phyloP scores from a whole-genome alignment of 2,888 invertebrate species.

The Andrena flavipes region DNA sequence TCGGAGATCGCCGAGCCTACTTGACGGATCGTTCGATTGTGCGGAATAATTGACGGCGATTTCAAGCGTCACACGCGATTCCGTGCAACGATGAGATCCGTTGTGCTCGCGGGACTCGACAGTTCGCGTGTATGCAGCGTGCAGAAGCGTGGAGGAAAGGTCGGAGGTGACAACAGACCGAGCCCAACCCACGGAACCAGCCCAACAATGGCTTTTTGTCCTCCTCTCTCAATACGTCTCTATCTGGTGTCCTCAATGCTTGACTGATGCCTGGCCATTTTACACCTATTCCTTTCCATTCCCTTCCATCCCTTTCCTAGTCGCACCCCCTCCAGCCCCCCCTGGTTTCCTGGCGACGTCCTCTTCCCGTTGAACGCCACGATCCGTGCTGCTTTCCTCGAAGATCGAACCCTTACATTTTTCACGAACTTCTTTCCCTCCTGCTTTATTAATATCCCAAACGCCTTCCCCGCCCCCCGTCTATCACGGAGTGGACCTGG shows the following conservation, averaged over 20 bases:
- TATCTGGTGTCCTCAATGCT: constrained; percentile 79
- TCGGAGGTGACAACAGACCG: constrained; percentile 64
- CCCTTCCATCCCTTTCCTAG: constrained; percentile 6
- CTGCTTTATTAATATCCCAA: constrained; percentile 66
- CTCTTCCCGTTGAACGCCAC: background rate
- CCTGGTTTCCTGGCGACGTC: constrained; percentile 35
- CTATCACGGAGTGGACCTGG: background rate
- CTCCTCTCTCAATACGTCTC: constrained; percentile 79
- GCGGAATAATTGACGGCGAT: constrained; percentile 64
- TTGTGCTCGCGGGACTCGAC: constrained; percentile 42
- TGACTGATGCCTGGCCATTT: constrained; percentile 81
- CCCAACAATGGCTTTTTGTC: constrained; percentile 78
- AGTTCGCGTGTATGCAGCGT: constrained; percentile 53
- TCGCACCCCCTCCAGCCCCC: constrained; percentile 22
- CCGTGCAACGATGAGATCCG: constrained; percentile 52
- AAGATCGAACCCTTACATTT: constrained; percentile 67
- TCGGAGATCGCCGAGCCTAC: constrained; percentile 33
- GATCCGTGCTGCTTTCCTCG: constrained; percentile 22
- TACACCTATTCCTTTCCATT: constrained; percentile 60
- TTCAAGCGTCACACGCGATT: constrained; percentile 56
- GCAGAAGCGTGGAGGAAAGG: constrained; percentile 54
- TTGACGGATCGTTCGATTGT: constrained; percentile 53
- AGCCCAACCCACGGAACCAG: constrained; percentile 53
- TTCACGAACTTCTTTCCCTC: constrained; percentile 70
- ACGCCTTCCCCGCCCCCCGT: background rate